Evolutionary conservation across 2,113 vertebrate genomes (phyloP).

Genomic region (Xenus cinereus): DNA sequence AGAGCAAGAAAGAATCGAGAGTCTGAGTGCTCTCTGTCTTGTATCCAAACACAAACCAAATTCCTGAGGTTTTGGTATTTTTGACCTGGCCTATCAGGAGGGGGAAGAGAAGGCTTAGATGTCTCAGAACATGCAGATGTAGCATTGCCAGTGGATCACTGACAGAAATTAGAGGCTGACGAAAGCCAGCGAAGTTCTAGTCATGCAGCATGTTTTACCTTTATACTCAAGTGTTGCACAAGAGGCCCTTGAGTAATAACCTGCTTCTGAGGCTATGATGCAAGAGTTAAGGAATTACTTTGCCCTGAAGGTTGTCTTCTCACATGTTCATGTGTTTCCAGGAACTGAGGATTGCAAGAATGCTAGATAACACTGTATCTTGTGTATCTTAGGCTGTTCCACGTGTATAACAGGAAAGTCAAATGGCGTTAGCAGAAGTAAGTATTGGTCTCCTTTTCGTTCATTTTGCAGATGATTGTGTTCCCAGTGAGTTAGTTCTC

Average conservation of each 20-base stretch:
- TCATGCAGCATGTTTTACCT: neutral
- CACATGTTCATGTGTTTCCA: neutral
- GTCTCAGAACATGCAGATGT: neutral
- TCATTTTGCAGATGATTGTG: neutral
- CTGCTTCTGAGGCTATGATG: neutral
- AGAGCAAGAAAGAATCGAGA: neutral
- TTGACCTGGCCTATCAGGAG: neutral
- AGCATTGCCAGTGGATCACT: neutral
- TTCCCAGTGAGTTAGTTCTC: neutral
- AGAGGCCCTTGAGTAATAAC: neutral
- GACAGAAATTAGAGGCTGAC: neutral
- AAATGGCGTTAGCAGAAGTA: neutral
- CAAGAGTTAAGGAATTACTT: neutral
- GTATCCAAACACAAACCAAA: neutral
- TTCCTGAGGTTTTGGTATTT: neutral
- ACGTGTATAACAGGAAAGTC: neutral
- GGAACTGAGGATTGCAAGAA: neutral
- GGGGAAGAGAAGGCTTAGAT: neutral
- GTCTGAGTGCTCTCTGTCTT: neutral
- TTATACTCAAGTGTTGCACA: neutral
- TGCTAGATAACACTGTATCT: rapidly evolving
- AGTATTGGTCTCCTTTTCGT: neutral
- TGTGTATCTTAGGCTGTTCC: neutral
- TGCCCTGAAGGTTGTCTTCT: neutral
- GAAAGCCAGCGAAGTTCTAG: neutral